Conservation (phyloP, 2,888 invertebrate species). For the Archips xylosteana region DNA sequence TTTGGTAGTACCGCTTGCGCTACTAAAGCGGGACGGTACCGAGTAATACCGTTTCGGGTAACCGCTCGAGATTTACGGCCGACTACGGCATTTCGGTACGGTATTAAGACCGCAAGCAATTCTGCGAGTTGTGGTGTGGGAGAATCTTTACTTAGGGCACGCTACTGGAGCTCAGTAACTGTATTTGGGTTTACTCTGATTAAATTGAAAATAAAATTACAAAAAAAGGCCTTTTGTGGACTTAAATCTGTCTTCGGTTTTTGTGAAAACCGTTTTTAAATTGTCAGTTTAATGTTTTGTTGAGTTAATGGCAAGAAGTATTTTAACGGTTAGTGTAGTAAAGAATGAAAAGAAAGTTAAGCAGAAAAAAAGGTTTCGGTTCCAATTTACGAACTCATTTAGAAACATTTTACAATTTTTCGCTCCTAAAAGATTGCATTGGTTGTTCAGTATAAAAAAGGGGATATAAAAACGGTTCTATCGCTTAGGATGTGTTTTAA, state of each 20-base stretch:
- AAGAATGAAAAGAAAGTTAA: neutral
- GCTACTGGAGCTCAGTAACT: neutral
- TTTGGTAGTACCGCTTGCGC: neutral
- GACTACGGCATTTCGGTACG: neutral
- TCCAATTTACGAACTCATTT: constrained; percentile 3
- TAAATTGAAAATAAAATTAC: neutral
- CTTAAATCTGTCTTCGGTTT: no score
- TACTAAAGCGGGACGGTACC: constrained; percentile 1
- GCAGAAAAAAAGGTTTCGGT: neutral
- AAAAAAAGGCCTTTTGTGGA: no score
- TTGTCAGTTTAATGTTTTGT: no score
- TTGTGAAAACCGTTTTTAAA: no score
- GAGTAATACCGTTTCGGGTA: constrained; percentile 16
- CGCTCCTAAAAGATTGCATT: constrained; percentile 1
- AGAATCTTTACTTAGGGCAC: constrained; percentile 20
- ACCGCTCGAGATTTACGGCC: constrained; percentile 27
- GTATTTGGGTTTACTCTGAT: neutral
- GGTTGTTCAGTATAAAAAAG: neutral
- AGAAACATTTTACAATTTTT: neutral
- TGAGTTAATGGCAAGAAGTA: no score
- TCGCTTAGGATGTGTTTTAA: neutral
- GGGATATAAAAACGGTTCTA: neutral
- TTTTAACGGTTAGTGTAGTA: neutral
- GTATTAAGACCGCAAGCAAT: neutral
- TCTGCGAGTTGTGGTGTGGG: constrained; percentile 1